Conservation (phyloP, 30 jellyfish, hydroid and myxozoan species). For the Aurelia sp. region DNA sequence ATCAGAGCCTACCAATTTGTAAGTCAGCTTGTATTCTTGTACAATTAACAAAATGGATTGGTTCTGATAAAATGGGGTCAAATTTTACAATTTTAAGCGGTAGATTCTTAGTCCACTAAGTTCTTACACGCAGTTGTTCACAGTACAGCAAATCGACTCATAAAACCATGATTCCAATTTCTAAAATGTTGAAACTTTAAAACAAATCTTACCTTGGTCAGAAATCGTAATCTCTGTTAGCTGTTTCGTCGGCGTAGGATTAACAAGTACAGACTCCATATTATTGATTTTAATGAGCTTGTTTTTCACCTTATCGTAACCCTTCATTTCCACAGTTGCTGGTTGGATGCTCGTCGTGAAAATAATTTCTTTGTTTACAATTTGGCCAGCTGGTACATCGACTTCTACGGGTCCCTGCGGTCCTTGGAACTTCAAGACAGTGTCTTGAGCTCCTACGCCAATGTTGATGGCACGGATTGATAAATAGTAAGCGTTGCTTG, state of each 20-base stretch:
- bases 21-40: too few relatives aligned
- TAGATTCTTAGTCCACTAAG: too few relatives aligned
- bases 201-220: slow-evolving; percentile 28
- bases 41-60: too few relatives aligned
- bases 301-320: slow-evolving; percentile 49
- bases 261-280: slow-evolving; percentile 35
- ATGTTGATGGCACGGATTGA: slow-evolving; percentile 50
- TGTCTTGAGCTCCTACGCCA: slow-evolving; percentile 45
- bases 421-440: slow-evolving; percentile 44
- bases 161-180: too few relatives aligned
- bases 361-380: slow-evolving; percentile 42
- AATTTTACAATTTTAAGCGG: too few relatives aligned
- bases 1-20: too few relatives aligned
- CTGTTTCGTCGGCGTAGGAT: slow-evolving; percentile 50
- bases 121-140: too few relatives aligned
- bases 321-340: slow-evolving; percentile 68
- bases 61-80: too few relatives aligned
- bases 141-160: too few relatives aligned
- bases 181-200: too few relatives aligned
- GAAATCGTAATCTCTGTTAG: slow-evolving; percentile 38
- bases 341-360: slow-evolving; percentile 62
- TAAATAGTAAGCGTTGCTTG: slow-evolving; percentile 38
- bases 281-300: slow-evolving; percentile 33
- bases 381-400: slow-evolving; percentile 59
- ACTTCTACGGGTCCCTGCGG: slow-evolving; percentile 62